Conservation (phyloP, 2,888 invertebrate genomes). For the Lucinisca nassula region DNA sequence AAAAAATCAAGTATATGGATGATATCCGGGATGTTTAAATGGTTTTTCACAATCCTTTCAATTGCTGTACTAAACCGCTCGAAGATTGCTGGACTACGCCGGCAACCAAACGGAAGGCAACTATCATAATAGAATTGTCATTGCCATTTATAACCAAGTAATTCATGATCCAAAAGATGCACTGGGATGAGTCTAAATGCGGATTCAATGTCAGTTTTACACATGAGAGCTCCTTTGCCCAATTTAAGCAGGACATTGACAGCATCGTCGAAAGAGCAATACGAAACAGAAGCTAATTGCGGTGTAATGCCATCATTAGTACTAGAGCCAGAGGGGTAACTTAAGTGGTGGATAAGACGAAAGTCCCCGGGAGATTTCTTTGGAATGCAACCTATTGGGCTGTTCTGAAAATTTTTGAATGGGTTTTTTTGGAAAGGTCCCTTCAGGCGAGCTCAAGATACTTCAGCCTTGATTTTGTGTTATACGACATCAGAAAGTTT, state of each 20-base stretch:
- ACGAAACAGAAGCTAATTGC: not conserved
- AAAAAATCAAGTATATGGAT: not conserved
- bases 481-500: not conserved
- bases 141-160: conserved; percentile 9
- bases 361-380: not conserved
- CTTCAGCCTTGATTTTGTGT: not conserved
- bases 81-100: not conserved
- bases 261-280: conserved; percentile 13
- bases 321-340: conserved; percentile 3
- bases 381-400: conserved; percentile 8
- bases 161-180: not conserved
- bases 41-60: not conserved
- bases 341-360: conserved; percentile 13
- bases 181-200: conserved; percentile 1
- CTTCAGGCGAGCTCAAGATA: not conserved
- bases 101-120: not conserved
- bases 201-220: conserved; percentile 14
- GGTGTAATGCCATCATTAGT: conserved; percentile 1
- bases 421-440: not conserved
- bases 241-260: not conserved
- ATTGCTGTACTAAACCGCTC: not conserved
- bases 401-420: not conserved
- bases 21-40: not conserved
- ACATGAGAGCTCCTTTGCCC: not conserved
- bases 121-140: not conserved